phyloP scores from a whole-genome alignment of 2,888 invertebrate genomes.

The Tipula vernalis region DNA sequence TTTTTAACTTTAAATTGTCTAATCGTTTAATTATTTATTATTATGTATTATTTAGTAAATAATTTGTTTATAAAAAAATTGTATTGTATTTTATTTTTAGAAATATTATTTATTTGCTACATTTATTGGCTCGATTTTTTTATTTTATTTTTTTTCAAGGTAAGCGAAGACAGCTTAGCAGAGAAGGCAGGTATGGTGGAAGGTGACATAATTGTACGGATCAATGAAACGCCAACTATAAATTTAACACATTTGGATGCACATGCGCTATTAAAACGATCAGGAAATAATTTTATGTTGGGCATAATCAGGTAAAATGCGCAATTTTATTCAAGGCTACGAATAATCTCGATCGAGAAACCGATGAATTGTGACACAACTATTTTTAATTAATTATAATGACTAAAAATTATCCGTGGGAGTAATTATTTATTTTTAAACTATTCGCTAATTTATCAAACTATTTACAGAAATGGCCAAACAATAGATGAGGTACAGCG shows the following conservation, averaged over 20 bases:
- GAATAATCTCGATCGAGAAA: background rate
- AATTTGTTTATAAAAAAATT: no score
- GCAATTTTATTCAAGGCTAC: background rate
- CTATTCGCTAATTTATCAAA: background rate
- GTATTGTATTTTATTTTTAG: background rate
- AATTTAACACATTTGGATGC: constrained; percentile 65
- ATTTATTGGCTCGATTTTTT: background rate
- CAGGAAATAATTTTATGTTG: constrained; percentile 59
- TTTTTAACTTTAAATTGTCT: no score
- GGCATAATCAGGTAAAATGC: constrained; percentile 32
- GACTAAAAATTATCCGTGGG: background rate
- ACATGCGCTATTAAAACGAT: constrained; percentile 54
- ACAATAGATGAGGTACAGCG: background rate
- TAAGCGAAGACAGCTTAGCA: constrained; percentile 67
- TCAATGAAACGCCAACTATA: constrained; percentile 56
- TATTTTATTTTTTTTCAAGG: constrained; percentile 39
- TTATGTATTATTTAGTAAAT: background rate
- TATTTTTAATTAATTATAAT: background rate
- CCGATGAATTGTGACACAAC: background rate
- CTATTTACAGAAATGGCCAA: background rate
- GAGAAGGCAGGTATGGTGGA: constrained; percentile 67
- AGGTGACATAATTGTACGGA: constrained; percentile 71
- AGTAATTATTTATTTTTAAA: background rate
- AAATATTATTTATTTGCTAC: background rate
- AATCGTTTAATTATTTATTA: no score